Conservation (phyloP, 2,797 vertebrate genomes). For the Cygnus olor region DNA sequence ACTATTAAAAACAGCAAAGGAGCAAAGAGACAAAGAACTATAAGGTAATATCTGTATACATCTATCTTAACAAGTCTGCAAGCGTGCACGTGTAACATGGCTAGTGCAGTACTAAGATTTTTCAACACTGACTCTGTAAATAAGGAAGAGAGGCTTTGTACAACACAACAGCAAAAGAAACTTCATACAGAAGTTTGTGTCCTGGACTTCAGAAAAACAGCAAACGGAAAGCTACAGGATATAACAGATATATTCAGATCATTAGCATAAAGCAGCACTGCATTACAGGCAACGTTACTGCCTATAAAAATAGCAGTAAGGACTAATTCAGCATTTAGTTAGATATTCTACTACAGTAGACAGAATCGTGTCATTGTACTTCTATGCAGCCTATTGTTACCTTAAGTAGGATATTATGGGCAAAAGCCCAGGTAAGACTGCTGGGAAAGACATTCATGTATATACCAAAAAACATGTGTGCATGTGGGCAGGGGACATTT, state of each 20-base stretch:
- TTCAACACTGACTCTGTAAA: neutral
- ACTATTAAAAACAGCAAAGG: neutral
- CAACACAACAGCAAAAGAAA: neutral
- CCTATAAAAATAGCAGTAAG: neutral
- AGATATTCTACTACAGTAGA: neutral
- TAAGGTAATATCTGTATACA: neutral
- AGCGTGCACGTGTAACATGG: rapidly evolving
- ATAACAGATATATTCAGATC: neutral
- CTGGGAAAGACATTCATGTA: neutral
- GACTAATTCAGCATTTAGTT: neutral
- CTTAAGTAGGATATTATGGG: neutral
- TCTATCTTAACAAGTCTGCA: neutral
- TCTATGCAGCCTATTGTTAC: neutral
- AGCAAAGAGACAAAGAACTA: neutral
- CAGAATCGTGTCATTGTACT: neutral
- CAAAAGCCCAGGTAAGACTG: neutral
- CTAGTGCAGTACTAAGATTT: neutral
- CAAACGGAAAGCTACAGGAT: neutral
- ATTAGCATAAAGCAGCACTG: neutral
- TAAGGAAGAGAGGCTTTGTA: neutral
- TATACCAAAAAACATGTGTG: neutral
- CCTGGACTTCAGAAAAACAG: neutral
- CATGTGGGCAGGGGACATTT: neutral
- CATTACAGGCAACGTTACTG: neutral
- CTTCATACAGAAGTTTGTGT: rapidly evolving